These are phyloP conservation scores for Petrocephalus microphthalmus DNA, from an alignment of 2,113 vertebrate genomes.

Conservation along the genomic window DNA sequence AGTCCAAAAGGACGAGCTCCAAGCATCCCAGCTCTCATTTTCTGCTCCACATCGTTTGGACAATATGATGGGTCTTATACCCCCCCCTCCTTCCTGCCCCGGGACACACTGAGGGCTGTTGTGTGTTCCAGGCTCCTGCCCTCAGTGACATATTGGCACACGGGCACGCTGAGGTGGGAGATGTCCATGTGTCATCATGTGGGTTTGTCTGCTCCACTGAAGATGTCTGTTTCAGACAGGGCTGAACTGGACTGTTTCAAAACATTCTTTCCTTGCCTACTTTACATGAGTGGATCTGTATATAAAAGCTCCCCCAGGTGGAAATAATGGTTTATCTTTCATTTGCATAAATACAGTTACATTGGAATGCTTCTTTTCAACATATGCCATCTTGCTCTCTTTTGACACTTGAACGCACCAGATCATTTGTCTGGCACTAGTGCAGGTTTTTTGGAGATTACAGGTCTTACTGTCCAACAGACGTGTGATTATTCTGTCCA, in stretches of 20 bases:
- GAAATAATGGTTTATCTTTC: background rate
- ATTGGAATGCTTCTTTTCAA: background rate
- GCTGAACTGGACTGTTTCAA: background rate
- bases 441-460: too few relatives aligned
- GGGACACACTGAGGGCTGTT: constrained; percentile 16
- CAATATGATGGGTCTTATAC: constrained; percentile 50
- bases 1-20: constrained; percentile 37
- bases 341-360: background rate
- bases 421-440: too few relatives aligned
- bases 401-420: background rate
- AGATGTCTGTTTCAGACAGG: background rate
- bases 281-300: background rate
- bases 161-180: constrained; percentile 9
- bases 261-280: background rate
- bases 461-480: too few relatives aligned
- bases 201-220: background rate
- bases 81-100: constrained; percentile 6
- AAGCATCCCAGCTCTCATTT: constrained; percentile 56
- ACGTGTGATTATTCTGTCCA: background rate
- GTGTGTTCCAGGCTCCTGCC: background rate
- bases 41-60: constrained; percentile 60
- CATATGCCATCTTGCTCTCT: background rate
- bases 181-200: background rate
- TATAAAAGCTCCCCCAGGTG: background rate
- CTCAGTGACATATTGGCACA: constrained; percentile 29